phyloP scores from a whole-genome alignment of 1,140 invertebrate species.

The Platyscapa corneri region DNA sequence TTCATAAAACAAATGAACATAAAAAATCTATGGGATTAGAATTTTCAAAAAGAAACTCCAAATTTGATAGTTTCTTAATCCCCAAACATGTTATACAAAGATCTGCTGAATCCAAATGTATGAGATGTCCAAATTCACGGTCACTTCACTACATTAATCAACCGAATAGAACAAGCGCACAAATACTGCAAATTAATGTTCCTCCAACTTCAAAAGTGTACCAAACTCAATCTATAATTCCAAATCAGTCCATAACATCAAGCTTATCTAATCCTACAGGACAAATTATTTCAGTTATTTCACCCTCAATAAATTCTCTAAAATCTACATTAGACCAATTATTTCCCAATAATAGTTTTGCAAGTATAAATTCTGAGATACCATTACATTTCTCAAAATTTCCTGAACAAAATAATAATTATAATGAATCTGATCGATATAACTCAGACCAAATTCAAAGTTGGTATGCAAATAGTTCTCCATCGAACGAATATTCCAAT shows the following conservation, averaged over 20 bases:
- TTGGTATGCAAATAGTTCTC: not conserved
- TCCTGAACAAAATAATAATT: not conserved
- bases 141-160: not conserved
- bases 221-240: not conserved
- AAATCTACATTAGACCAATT: no score
- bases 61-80: not conserved
- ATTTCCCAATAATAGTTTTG: not conserved
- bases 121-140: not conserved
- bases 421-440: not conserved
- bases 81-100: conserved; percentile 4
- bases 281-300: not conserved
- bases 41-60: not conserved
- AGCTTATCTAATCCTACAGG: not conserved
- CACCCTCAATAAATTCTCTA: not conserved
- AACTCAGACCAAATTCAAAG: not conserved
- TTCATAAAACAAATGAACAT: not conserved
- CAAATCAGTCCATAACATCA: not conserved
- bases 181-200: conserved; percentile 1
- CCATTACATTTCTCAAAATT: not conserved
- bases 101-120: not conserved
- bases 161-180: not conserved
- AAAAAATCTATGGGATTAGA: not conserved
- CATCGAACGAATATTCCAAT: not conserved
- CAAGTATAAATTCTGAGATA: not conserved
- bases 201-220: not conserved